Evolutionary conservation across 2,888 invertebrate species (phyloP).

Genomic region (Xestia xanthographa): DNA sequence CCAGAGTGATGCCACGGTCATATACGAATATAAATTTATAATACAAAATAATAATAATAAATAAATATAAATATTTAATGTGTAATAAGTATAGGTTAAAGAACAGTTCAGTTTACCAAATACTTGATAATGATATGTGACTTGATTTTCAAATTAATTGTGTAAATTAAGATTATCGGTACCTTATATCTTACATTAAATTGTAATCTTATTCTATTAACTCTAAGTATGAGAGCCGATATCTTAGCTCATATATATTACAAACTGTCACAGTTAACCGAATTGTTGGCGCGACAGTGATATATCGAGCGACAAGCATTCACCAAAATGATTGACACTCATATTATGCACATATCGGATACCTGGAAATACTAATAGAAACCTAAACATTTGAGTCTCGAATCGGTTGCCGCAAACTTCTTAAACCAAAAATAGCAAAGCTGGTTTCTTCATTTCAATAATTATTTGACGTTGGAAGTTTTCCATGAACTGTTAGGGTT

Average conservation of each 20-base stretch:
- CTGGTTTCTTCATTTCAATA: not conserved
- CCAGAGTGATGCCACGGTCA: too few species aligned
- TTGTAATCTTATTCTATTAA: not conserved
- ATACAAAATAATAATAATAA: too few species aligned
- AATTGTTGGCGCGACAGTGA: conserved; percentile 33
- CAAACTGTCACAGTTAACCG: not conserved
- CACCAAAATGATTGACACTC: conserved; percentile 54
- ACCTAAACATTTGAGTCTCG: not conserved
- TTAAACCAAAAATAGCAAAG: not conserved
- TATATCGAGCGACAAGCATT: conserved; percentile 31
- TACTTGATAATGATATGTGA: not conserved
- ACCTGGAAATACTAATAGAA: not conserved
- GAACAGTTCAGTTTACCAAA: too few species aligned
- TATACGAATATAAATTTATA: too few species aligned
- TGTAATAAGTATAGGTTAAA: too few species aligned
- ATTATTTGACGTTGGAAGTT: too few species aligned
- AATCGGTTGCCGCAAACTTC: not conserved
- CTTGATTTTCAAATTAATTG: not conserved
- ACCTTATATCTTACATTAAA: not conserved
- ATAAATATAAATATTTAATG: too few species aligned
- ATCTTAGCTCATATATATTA: conserved; percentile 3
- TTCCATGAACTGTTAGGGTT: not conserved
- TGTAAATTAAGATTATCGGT: not conserved
- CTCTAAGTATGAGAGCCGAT: not conserved
- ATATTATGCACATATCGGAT: conserved; percentile 20